Conservation (phyloP, 2,888 invertebrate species). For the Orgyia antiqua region DNA sequence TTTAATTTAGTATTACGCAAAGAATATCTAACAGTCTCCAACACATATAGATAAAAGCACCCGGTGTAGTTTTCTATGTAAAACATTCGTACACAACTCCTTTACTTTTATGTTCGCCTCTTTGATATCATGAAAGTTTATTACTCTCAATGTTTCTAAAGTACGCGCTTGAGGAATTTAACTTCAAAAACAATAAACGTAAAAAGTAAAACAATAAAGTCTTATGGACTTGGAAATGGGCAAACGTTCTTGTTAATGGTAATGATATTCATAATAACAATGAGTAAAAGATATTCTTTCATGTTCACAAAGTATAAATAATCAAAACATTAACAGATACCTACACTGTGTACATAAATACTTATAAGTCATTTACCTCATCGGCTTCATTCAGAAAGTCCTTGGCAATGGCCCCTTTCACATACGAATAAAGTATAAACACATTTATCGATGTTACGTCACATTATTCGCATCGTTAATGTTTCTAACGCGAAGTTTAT, state of each 20-base stretch:
- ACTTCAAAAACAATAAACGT: slow-evolving; percentile 25
- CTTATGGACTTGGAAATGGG: slow-evolving; percentile 21
- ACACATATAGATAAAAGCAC: slow-evolving; percentile 4
- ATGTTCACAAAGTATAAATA: slow-evolving; percentile 17
- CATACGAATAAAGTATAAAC: slow-evolving; percentile 51
- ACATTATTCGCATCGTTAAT: slow-evolving; percentile 53
- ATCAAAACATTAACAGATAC: slow-evolving; percentile 17
- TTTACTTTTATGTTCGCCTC: slow-evolving; percentile 14
- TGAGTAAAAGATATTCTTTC: slow-evolving; percentile 14
- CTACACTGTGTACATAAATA: slow-evolving; percentile 20
- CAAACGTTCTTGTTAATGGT: slow-evolving; percentile 13
- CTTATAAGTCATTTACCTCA: slow-evolving; percentile 60
- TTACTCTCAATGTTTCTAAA: slow-evolving; percentile 16
- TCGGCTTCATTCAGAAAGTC: slow-evolving; percentile 55
- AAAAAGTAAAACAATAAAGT: slow-evolving; percentile 28
- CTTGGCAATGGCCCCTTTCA: slow-evolving; percentile 70
- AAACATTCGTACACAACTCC: slow-evolving; percentile 15
- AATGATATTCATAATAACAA: slow-evolving; percentile 14
- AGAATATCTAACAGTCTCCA: no score
- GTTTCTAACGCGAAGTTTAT: slow-evolving; percentile 33
- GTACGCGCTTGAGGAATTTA: slow-evolving; percentile 14
- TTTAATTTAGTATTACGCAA: no score
- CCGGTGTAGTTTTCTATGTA: slow-evolving; percentile 6
- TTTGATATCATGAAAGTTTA: slow-evolving; percentile 24
- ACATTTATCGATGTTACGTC: slow-evolving; percentile 58